Base-by-base conservation (phyloP, 2,888 invertebrate genomes). In the Drepanosiphum platanoidis region DNA sequence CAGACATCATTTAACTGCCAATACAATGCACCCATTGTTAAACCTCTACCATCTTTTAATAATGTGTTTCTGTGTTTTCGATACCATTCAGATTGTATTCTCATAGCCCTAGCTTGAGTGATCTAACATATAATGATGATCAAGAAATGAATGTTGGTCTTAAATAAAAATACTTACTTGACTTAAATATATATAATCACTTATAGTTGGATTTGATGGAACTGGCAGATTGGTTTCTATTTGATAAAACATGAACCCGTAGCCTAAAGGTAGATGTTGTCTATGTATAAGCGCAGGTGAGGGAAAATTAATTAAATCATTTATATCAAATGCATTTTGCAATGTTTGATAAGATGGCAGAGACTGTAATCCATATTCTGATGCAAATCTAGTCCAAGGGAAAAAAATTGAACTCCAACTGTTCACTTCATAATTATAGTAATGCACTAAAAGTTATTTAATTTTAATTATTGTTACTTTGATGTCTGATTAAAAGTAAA, bases 1-100 rank as follows among this genome's bases (percentile, higher is more conserved):
- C 99, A 99, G 52, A 98, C 95, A 89, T 99, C 98, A 89, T 99
- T 98, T 18, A 99, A 90, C 90, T 99, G 99, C 99, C 99, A 99
- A 90, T 97, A 99, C 82, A 99, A 91, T 0, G 98, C 97, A 0
- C 99, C 99, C 97, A 98, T 98, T 0, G 98, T 99, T 87, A 91
- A 89, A 8, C 95, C 95, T 88, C 92, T 90, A 0, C 93, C 93
- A n/a, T 89, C 87, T 32, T 89, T 88, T 87, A 91, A 90, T 13
- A 92, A 83, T 66, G 88, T 89, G 80, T 91, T 91, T 87, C 90
- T 90, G 87, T 90, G 91, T 88, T 94, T 93, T 58, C 96, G 92
- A 89, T 96, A 96, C 86, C 92, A 92, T 89, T 98, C 98, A 0
- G 96, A 94, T 90, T 97, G 94, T 4, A 93, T 92, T 90, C 96